phyloP scores from a whole-genome alignment of 2,888 invertebrate genomes.

The Perizoma flavofasciatum region DNA sequence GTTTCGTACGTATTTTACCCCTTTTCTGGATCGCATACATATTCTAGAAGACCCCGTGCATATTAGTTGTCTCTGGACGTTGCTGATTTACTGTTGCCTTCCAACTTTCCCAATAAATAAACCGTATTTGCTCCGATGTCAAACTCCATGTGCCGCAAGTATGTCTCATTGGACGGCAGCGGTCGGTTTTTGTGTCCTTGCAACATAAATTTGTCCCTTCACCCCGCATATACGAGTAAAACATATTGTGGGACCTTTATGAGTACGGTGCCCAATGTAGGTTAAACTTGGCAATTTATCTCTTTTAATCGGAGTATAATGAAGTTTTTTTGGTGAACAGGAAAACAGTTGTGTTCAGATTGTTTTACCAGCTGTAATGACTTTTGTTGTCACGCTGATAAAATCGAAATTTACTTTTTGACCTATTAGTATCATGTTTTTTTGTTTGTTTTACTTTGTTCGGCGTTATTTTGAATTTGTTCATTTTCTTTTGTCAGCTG shows the following conservation, averaged over 20 bases:
- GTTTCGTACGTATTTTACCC: no score
- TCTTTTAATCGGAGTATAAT: constrained; percentile 72
- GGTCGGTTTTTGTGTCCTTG: constrained; percentile 68
- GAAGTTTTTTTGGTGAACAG: constrained; percentile 55
- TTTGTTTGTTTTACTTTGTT: constrained; percentile 16
- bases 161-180: constrained; percentile 51
- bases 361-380: constrained; percentile 34
- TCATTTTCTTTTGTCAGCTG: constrained; percentile 6
- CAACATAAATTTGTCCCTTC: constrained; percentile 74
- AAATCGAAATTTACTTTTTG: constrained; percentile 18
- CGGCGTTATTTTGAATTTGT: constrained; percentile 6
- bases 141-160: constrained; percentile 73
- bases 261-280: constrained; percentile 70
- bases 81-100: constrained; percentile 75
- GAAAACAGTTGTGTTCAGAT: constrained; percentile 33
- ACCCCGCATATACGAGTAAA: constrained; percentile 51
- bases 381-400: constrained; percentile 28
- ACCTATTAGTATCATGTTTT: background rate
- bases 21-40: no score
- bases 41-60: constrained; percentile 36
- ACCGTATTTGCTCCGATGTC: constrained; percentile 76
- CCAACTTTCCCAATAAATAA: constrained; percentile 81
- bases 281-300: constrained; percentile 72
- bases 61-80: constrained; percentile 61
- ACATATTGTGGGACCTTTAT: constrained; percentile 72